Conservation (phyloP, 2,888 invertebrate genomes). For the Amiota mariae region DNA sequence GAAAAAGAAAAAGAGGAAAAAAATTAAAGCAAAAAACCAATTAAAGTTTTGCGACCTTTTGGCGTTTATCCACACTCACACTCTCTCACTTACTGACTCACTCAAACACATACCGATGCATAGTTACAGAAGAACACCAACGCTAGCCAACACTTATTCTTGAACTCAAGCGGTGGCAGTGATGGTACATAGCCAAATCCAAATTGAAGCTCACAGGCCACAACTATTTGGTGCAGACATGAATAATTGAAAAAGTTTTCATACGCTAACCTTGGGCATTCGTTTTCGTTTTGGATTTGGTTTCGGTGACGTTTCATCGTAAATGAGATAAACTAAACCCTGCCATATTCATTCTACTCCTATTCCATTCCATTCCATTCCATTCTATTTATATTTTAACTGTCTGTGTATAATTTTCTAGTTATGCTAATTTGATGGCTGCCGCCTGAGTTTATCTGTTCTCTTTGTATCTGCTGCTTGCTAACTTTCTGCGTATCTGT, state of each 20-base stretch:
- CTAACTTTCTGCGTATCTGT: too few relatives aligned
- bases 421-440: conserved; percentile 64
- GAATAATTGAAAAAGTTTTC: conserved; percentile 65
- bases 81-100: too few relatives aligned
- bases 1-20: conserved; percentile 49
- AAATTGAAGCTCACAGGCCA: conserved; percentile 34
- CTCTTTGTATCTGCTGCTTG: too few relatives aligned
- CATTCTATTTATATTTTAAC: neutral
- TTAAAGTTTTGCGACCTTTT: neutral
- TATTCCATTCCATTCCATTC: neutral
- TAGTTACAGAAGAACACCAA: too few relatives aligned
- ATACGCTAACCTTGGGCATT: conserved; percentile 57
- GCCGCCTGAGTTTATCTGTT: conserved; percentile 39
- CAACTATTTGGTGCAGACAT: conserved; percentile 58
- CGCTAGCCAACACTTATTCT: too few relatives aligned
- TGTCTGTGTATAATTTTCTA: conserved; percentile 60
- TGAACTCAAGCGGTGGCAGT: too few relatives aligned
- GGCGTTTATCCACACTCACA: neutral
- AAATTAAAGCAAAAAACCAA: conserved; percentile 58
- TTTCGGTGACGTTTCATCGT: conserved; percentile 39
- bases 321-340: conserved; percentile 33
- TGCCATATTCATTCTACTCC: conserved; percentile 13
- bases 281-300: conserved; percentile 1
- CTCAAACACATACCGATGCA: too few relatives aligned
- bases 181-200: too few relatives aligned